These are phyloP conservation scores for Phortica variegata DNA, from an alignment of 1,140 invertebrate species.

Conservation along the genomic window DNA sequence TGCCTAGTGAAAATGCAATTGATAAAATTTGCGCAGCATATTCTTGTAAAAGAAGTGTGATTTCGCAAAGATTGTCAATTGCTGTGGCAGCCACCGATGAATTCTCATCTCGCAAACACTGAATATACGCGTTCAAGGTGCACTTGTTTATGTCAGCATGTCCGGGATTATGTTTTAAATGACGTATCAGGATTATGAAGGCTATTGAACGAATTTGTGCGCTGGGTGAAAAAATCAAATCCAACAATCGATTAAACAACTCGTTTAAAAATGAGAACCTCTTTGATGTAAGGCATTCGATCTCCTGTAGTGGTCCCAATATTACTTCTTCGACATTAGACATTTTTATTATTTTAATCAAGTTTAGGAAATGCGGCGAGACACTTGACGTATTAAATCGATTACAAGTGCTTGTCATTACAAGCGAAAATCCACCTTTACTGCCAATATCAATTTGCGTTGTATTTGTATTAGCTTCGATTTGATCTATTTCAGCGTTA, in stretches of 20 bases:
- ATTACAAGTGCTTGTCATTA: slow-evolving; percentile 28
- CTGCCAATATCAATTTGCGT: slow-evolving; percentile 13
- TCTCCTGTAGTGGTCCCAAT: slow-evolving; percentile 67
- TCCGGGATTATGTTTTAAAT: slow-evolving; percentile 68
- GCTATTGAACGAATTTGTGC: slow-evolving; percentile 66
- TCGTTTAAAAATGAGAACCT: slow-evolving; percentile 68
- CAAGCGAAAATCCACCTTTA: slow-evolving; percentile 27
- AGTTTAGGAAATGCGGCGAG: slow-evolving; percentile 55
- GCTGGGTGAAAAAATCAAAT: slow-evolving; percentile 65
- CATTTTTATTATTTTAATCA: slow-evolving; percentile 47
- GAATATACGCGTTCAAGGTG: slow-evolving; percentile 74
- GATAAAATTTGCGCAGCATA: slow-evolving; percentile 75
- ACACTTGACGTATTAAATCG: slow-evolving; percentile 35
- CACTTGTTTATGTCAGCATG: slow-evolving; percentile 57
- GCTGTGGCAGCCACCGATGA: slow-evolving; percentile 77
- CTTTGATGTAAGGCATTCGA: slow-evolving; percentile 70
- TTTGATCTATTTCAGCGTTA: slow-evolving; percentile 14
- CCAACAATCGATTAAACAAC: slow-evolving; percentile 65
- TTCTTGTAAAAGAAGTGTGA: slow-evolving; percentile 81
- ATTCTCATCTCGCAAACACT: slow-evolving; percentile 76
- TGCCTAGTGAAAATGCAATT: slow-evolving; percentile 80
- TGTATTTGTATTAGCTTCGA: slow-evolving; percentile 6
- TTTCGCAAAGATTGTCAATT: slow-evolving; percentile 80
- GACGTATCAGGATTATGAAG: slow-evolving; percentile 66
- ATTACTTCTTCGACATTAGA: slow-evolving; percentile 60